Base-by-base conservation (phyloP, 2,888 invertebrate species). In the Deilephila porcellus region DNA sequence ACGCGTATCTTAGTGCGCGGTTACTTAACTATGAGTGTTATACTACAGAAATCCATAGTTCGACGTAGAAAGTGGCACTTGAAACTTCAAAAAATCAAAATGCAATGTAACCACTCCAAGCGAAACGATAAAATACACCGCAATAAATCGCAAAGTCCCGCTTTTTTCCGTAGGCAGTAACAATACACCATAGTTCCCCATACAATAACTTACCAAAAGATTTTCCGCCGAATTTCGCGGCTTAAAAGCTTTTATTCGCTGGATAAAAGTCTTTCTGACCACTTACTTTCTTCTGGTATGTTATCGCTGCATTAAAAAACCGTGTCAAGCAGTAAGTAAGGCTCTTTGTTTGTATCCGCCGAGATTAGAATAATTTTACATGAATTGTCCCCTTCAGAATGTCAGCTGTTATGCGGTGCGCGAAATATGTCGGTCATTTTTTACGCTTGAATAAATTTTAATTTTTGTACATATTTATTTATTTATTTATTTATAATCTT, bases 281-380 rank as follows among this genome's bases (percentile, higher is more conserved):
- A 52, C 67, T 56, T 56, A 72, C 32, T 32, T 34, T 53, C 32
- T n/a, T 14, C 72, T 72, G 32, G 63, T 32, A 72, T 64, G 63
- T 72, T 72, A 72, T 53, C 56, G 56, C 63, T 32, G 19, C 63
- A 64, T 72, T 72, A 64, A 64, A 67, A 72, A 72, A 62, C 62
- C 63, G 60, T 56, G 63, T 56, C 63, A 64, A 34, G 53, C 34
- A 14, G 45, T 72, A 72, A 72, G 63, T 72, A 25, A 20, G 8
- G 63, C 63, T 72, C 34, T 56, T 45, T 72, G 72, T 63, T 71
- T 71, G 62, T 72, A 32, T 72, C 52, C 52, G 14, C 29, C n/a
- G 72, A 63, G 63, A 72, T 64, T 72, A 63, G 63, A 72, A 72
- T 72, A 72, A 72, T 52, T 56, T 64, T 56, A 53, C 72, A 72